Base-by-base conservation (phyloP, 2,113 vertebrate species). In the Rhodinocichla rosea region DNA sequence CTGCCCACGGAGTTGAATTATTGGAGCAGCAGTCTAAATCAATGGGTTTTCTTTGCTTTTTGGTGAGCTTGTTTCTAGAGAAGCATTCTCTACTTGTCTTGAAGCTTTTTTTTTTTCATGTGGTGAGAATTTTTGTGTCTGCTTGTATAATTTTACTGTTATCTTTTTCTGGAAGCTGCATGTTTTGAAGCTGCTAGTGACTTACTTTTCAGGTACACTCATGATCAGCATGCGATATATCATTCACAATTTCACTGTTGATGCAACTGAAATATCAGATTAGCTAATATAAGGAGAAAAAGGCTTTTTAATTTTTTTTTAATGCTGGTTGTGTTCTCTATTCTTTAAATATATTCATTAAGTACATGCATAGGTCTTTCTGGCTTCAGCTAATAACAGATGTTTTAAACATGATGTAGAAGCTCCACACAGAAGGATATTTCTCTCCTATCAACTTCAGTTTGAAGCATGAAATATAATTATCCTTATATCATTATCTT, bases 401-500 rank as follows among this genome's bases (percentile, higher is more conserved):
- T 97, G 91, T 97, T 95, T 96, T 89, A 95, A 95, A 95, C 89
- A 93, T 94, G 81, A 94, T 95, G 85, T 90, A 95, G 91, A 87
- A 91, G 20, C 81, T 92, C 70, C 78, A 95, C 95, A 94, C 93
- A 96, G 93, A 96, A 96, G 94, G 92, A 91, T 95, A 96, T 98
- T 97, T 96, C 97, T 96, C 94, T 96, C 91, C 88, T 98, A 98
- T 97, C 96, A 97, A 96, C 97, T 98, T 97, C 96, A 97, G 95
- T 97, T 97, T 96, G 96, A 97, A 97, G 89, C 96, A 97, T 81
- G 96, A 97, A 97, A 97, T 97, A 85, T 97, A 97, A 98, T 98
- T 98, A 97, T 97, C 96, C 86, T 97, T 96, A 96, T 97, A 98
- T 97, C 98, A 97, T 98, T 97, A 97, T 98, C 97, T 96, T 97